phyloP scores from a whole-genome alignment of 2,113 vertebrate genomes.

The Geococcyx californianus region DNA sequence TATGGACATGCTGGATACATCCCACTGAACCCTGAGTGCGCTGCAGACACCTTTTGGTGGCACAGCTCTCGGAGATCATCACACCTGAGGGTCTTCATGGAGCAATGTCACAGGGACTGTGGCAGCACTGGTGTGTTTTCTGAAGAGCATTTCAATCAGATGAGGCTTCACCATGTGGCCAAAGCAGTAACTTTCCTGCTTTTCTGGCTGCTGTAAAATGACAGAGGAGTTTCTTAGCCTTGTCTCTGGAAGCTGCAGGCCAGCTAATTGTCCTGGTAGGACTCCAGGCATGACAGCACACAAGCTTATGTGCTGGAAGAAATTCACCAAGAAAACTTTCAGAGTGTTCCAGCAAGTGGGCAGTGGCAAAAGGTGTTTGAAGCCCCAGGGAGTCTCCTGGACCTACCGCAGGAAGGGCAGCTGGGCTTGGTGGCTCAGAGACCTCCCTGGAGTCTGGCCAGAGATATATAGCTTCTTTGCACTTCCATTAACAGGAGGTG shows the following conservation, averaged over 20 bases:
- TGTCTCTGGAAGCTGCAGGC: not conserved
- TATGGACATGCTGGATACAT: fast-evolving
- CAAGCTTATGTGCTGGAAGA: not conserved
- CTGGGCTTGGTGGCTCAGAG: not conserved
- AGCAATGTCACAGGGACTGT: not conserved
- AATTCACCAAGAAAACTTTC: not conserved
- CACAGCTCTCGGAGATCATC: not conserved
- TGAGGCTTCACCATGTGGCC: not conserved
- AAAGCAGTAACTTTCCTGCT: not conserved
- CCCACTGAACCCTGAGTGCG: fast-evolving
- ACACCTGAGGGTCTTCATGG: not conserved
- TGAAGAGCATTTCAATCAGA: not conserved
- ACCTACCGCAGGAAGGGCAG: not conserved
- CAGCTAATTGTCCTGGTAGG: not conserved
- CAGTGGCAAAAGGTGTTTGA: not conserved
- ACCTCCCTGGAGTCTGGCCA: not conserved
- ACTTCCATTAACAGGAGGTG: not conserved
- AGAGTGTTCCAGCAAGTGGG: not conserved
- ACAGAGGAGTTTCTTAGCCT: not conserved
- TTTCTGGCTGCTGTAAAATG: not conserved
- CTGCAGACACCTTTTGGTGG: not conserved
- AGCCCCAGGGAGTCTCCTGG: not conserved
- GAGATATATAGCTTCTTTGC: not conserved
- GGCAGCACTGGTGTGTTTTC: not conserved
- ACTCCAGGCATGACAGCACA: not conserved